Conservation (phyloP, 2,113 vertebrate genomes). For the Mixornis gularis region DNA sequence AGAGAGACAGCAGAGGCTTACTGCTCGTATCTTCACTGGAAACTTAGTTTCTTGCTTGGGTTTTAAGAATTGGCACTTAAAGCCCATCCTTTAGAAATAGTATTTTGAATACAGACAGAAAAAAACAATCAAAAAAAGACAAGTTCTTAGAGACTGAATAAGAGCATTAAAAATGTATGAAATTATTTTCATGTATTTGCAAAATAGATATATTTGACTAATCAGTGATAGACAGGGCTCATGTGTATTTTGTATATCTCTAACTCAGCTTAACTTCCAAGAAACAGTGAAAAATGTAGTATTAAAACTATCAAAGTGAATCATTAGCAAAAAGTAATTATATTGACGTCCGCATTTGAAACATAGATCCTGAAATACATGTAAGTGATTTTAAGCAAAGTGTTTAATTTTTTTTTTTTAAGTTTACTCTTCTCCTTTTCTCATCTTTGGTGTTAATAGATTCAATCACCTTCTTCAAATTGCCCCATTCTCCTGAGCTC, state of each 20-base stretch:
- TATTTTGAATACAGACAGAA: background rate
- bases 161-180: background rate
- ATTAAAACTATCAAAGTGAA: background rate
- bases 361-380: background rate
- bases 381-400: background rate
- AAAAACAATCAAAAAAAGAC: background rate
- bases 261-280: background rate
- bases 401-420: background rate
- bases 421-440: background rate
- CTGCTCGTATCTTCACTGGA: background rate
- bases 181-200: background rate
- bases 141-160: background rate
- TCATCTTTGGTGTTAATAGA: background rate
- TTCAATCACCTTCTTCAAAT: background rate
- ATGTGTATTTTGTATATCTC: background rate
- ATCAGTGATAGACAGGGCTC: background rate
- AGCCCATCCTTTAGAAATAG: background rate
- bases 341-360: background rate
- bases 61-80: background rate
- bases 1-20: background rate
- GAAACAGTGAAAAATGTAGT: background rate
- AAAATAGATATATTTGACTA: background rate
- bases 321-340: background rate
- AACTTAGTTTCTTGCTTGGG: background rate
- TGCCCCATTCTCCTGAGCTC: background rate